Base-by-base conservation (phyloP, 2,113 vertebrate species). In the Meleagris gallopavo region DNA sequence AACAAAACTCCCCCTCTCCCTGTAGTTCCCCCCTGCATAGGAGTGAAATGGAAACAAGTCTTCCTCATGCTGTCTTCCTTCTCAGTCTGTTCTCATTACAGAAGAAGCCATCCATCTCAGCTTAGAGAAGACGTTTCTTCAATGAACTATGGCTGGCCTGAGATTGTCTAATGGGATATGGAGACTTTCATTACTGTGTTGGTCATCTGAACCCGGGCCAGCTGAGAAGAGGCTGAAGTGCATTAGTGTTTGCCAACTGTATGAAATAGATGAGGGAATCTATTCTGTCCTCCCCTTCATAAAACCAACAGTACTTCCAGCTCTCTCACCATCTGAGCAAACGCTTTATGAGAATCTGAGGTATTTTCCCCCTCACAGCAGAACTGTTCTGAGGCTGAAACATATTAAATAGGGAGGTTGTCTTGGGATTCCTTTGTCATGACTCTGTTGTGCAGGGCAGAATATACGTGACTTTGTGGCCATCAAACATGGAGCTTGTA, bases 161-260 rank as follows among this genome's bases (percentile, higher is more conserved):
- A 76, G 83, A 90, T 6, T 41, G 58, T 72, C 83, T 90, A 83
- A 90, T 87, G 54, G 72, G 79, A 71, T 86, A 21, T 4, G 72
- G 92, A 86, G 69, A 36, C 73, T 93, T 93, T 91, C 92, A 86
- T 96, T 96, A 88, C 76, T 52, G 29, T 19, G 65, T 73, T 83
- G 65, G 88, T 88, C 92, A 74, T 71, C 88, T 86, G 69, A 91
- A 90, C 86, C 83, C 86, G 40, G 69, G 57, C 72, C 90, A 93
- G 79, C 83, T 96, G 88, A 46, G 69, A 70, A 86, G 86, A 93
- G 13, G 22, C 57, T 75, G 86, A 92, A 88, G 73, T 70, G 27
- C 52, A 92, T 81, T 75, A n/a, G 13, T 77, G 38, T 83, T 91
- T 69, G 62, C 90, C 83, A 90, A 25, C 41, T 86, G 21, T 20